Evolutionary conservation across 2,888 invertebrate species (phyloP).

Genomic region (Dolomedes plantarius): DNA sequence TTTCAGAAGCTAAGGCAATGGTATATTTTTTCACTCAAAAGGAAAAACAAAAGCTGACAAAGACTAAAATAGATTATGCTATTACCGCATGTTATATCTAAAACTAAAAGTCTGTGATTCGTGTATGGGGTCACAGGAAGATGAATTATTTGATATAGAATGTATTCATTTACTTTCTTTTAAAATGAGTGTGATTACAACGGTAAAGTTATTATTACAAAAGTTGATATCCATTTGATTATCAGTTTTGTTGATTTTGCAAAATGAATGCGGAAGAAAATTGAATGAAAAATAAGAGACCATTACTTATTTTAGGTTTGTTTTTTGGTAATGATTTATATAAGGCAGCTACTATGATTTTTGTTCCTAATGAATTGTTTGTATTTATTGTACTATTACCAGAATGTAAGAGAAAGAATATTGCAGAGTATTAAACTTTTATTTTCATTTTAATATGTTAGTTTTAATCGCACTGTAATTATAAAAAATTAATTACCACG

Average conservation of each 20-base stretch:
- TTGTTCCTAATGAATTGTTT: neutral
- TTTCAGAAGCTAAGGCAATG: slow-evolving; percentile 3
- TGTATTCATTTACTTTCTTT: no score
- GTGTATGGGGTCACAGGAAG: no score
- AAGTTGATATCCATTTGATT: no score
- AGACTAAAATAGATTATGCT: neutral
- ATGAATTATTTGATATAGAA: no score
- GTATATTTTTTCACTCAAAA: slow-evolving; percentile 16
- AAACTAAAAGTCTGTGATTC: neutral
- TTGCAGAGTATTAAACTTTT: slow-evolving; percentile 14
- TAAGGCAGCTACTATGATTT: neutral
- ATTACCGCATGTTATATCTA: neutral
- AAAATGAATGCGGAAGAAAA: no score
- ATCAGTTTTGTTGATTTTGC: no score
- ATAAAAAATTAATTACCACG: no score
- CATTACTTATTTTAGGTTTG: no score
- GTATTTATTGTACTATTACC: neutral
- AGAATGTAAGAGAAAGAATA: slow-evolving; percentile 17
- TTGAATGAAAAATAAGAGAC: no score
- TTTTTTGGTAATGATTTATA: no score
- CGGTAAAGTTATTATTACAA: no score
- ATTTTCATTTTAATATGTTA: neutral
- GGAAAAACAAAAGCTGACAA: neutral
- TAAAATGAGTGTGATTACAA: no score
- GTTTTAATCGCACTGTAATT: neutral